phyloP scores from a whole-genome alignment of 1,140 invertebrate genomes.

The Philopotamus ludificatus region DNA sequence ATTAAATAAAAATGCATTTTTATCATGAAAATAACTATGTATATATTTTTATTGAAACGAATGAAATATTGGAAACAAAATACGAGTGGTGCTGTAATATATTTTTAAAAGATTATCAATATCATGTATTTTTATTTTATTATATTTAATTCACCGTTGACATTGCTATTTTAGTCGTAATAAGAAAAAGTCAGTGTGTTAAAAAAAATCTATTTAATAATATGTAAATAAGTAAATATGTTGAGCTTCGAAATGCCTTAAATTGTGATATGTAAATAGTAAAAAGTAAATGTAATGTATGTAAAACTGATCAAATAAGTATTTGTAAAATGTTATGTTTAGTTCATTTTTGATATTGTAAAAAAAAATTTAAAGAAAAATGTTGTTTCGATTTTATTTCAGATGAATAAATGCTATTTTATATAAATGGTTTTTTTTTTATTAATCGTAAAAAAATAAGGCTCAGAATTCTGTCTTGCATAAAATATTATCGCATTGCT shows the following conservation, averaged over 20 bases:
- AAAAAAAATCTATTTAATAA: neutral
- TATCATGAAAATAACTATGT: too few species aligned
- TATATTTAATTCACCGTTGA: neutral
- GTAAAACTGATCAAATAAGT: neutral
- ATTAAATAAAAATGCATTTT: too few species aligned
- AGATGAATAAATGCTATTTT: too few species aligned
- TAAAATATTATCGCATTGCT: too few species aligned
- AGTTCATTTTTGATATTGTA: too few species aligned
- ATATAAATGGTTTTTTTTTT: too few species aligned
- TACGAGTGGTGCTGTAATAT: neutral
- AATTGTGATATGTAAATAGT: constrained; percentile 42
- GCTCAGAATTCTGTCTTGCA: too few species aligned
- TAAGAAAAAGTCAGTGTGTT: neutral
- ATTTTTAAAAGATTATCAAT: neutral
- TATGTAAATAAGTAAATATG: neutral
- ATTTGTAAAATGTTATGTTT: too few species aligned
- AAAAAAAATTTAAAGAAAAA: too few species aligned
- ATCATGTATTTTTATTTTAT: neutral
- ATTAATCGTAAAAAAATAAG: too few species aligned
- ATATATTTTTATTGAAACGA: too few species aligned
- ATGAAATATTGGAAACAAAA: neutral
- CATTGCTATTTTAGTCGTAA: neutral
- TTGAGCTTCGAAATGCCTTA: constrained; percentile 34
- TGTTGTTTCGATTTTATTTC: too few species aligned
- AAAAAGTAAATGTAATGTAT: constrained; percentile 15